Conservation (phyloP, 2,888 invertebrate species). For the Nineta flava region DNA sequence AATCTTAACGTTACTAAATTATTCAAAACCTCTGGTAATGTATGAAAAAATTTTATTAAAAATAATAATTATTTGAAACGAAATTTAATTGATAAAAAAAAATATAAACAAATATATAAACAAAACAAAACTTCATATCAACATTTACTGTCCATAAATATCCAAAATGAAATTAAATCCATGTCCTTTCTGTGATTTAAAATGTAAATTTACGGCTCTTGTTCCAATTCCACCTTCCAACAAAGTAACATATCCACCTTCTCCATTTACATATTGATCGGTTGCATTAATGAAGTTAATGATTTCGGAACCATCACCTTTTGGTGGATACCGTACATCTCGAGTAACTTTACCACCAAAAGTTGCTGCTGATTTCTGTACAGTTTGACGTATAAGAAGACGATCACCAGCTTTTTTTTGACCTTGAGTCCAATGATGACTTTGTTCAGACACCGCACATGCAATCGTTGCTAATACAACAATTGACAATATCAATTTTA, state of each 20-base stretch:
- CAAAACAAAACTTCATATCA: too few species aligned
- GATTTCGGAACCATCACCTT: neutral
- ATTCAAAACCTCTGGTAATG: too few species aligned
- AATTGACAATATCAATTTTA: neutral
- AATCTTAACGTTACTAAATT: too few species aligned
- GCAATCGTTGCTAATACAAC: neutral
- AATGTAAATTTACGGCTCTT: neutral
- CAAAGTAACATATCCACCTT: neutral
- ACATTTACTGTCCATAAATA: conserved; percentile 1
- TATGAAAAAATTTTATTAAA: too few species aligned
- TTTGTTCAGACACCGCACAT: neutral
- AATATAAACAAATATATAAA: too few species aligned
- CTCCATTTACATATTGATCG: neutral
- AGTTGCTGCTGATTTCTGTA: neutral
- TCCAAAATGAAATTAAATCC: conserved; percentile 2
- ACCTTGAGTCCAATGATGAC: neutral
- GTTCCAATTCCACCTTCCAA: neutral
- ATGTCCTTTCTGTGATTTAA: neutral
- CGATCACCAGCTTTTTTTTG: neutral
- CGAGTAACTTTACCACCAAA: neutral
- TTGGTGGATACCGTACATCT: neutral
- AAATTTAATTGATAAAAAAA: too few species aligned
- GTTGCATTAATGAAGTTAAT: conserved; percentile 2
- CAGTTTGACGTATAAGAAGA: neutral
- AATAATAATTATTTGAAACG: too few species aligned